phyloP scores from a whole-genome alignment of 2,113 vertebrate species.

The Zosterops pallidus region DNA sequence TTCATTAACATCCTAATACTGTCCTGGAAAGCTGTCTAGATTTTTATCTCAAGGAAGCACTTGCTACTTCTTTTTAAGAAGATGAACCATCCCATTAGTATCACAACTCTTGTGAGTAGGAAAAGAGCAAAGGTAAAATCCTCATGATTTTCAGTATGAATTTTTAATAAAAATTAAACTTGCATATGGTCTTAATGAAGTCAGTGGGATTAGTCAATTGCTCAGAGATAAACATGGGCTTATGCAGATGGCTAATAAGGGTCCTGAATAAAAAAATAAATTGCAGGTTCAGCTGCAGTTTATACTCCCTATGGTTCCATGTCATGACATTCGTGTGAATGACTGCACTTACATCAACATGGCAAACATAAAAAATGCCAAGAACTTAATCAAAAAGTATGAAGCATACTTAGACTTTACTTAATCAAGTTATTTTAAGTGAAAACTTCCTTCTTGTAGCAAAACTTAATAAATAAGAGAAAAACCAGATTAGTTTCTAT shows the following conservation, averaged over 20 bases:
- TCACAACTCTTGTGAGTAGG: background rate
- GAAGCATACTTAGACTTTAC: background rate
- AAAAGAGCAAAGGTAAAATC: background rate
- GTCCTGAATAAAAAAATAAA: background rate
- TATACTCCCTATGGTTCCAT: background rate
- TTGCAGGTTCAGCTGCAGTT: background rate
- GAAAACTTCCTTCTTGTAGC: background rate
- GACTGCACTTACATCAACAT: background rate
- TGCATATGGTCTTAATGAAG: background rate
- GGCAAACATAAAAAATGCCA: background rate
- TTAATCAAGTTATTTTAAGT: background rate
- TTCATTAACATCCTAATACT: background rate
- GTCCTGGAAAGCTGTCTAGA: background rate
- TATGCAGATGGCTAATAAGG: background rate
- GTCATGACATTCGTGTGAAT: background rate
- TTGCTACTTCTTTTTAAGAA: background rate
- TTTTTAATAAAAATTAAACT: background rate
- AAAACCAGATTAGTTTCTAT: background rate
- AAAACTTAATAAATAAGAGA: background rate
- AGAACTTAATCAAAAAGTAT: background rate
- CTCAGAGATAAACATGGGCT: background rate
- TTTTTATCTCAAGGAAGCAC: background rate
- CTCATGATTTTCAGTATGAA: background rate
- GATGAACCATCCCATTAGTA: background rate
- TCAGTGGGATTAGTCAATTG: background rate